These are phyloP conservation scores for Parelbella ahira DNA, from an alignment of 2,888 invertebrate genomes.

Conservation along the genomic window DNA sequence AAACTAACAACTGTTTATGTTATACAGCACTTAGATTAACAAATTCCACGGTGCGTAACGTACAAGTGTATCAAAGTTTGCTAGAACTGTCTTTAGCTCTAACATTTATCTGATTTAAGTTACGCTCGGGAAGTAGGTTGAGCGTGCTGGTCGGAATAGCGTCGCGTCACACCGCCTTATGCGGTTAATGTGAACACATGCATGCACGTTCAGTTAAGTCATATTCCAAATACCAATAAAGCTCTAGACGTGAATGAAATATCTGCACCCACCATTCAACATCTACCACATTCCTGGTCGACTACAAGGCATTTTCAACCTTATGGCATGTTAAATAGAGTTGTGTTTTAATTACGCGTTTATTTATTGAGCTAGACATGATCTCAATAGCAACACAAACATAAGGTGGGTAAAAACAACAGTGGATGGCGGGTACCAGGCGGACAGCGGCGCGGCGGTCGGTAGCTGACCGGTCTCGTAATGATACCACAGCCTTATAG, in stretches of 20 bases:
- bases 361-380: slow-evolving; percentile 38
- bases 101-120: slow-evolving; percentile 2
- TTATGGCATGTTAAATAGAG: slow-evolving; percentile 6
- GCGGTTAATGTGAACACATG: slow-evolving; percentile 24
- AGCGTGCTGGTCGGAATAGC: slow-evolving; percentile 17
- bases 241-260: slow-evolving; percentile 67
- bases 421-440: slow-evolving; percentile 56
- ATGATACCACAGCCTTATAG: slow-evolving; percentile 76
- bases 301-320: slow-evolving; percentile 4
- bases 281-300: slow-evolving; percentile 33
- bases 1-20: no score
- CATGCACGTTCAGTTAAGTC: slow-evolving; percentile 38
- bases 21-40: no score
- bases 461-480: slow-evolving; percentile 67
- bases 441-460: slow-evolving; percentile 55
- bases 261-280: slow-evolving; percentile 56
- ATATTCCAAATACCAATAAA: slow-evolving; percentile 60
- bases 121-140: slow-evolving; percentile 20
- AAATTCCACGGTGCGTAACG: no score
- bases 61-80: no score
- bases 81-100: no score
- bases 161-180: slow-evolving; percentile 20
- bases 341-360: slow-evolving; percentile 17
- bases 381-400: slow-evolving; percentile 66
- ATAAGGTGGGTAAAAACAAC: slow-evolving; percentile 65